Evolutionary conservation across 2,888 invertebrate genomes (phyloP).

Genomic region (Napeogenes sylphis): DNA sequence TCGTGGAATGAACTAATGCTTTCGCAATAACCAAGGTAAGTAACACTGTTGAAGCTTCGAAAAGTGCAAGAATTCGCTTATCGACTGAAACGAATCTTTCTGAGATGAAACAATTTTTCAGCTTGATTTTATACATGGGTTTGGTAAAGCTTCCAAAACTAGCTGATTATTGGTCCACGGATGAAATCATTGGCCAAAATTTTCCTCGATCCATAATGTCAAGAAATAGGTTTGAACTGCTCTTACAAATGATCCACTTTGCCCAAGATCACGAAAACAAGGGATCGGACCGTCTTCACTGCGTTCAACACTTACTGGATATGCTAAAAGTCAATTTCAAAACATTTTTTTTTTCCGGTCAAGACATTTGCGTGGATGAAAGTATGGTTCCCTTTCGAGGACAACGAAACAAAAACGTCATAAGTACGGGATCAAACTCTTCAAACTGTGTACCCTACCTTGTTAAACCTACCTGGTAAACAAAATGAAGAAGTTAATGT

Average conservation of each 20-base stretch:
- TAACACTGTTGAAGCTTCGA: slow-evolving; percentile 28
- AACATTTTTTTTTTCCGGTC: slow-evolving; percentile 29
- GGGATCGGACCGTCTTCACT: slow-evolving; percentile 35
- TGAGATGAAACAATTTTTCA: slow-evolving; percentile 40
- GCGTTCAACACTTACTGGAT: slow-evolving; percentile 33
- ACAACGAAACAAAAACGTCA: too few relatives aligned
- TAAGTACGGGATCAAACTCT: too few relatives aligned
- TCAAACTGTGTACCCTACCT: slow-evolving; percentile 35
- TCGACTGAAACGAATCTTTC: slow-evolving; percentile 34
- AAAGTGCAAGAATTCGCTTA: slow-evolving; percentile 30
- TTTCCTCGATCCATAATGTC: slow-evolving; percentile 37
- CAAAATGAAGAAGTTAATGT: slow-evolving; percentile 34
- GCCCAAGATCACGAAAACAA: too few relatives aligned
- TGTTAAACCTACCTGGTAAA: slow-evolving; percentile 30
- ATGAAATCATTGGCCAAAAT: too few relatives aligned
- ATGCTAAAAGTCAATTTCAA: slow-evolving; percentile 37
- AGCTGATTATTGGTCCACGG: slow-evolving; percentile 39
- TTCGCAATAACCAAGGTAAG: slow-evolving; percentile 30
- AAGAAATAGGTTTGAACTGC: slow-evolving; percentile 40
- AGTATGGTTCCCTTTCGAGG: too few relatives aligned
- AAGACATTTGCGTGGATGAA: slow-evolving; percentile 40
- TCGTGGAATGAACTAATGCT: too few relatives aligned
- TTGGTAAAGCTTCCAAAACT: slow-evolving; percentile 38
- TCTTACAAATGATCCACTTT: slow-evolving; percentile 43
- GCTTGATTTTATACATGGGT: slow-evolving; percentile 42